These are phyloP conservation scores for Leucoma salicis DNA, from an alignment of 2,888 invertebrate species.

Conservation along the genomic window DNA sequence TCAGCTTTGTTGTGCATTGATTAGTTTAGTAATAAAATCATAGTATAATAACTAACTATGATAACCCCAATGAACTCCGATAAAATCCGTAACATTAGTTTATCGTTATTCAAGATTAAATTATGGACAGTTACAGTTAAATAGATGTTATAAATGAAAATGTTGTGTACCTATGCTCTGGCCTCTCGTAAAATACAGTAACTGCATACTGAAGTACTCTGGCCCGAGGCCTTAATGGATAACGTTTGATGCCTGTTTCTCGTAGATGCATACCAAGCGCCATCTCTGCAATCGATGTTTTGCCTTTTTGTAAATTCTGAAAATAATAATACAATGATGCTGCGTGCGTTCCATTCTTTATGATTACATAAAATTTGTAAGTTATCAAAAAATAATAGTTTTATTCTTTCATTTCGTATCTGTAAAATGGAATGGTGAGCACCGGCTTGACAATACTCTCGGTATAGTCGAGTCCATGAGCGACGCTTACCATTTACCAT, in stretches of 20 bases:
- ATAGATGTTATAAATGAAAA: background rate
- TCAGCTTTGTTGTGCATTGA: background rate
- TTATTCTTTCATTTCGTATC: too few species aligned
- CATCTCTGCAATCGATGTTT: constrained; percentile 93
- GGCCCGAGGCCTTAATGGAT: constrained; percentile 91
- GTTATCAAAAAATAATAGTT: too few species aligned
- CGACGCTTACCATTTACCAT: too few species aligned
- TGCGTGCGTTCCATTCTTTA: too few species aligned
- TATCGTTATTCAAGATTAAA: background rate
- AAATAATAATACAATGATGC: constrained; percentile 1
- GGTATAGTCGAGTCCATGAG: too few species aligned
- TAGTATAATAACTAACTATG: background rate
- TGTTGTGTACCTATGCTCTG: constrained; percentile 83
- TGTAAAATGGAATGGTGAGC: too few species aligned
- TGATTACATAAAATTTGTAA: too few species aligned
- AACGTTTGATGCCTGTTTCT: constrained; percentile 94
- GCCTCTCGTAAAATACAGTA: constrained; percentile 91
- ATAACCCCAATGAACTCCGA: background rate
- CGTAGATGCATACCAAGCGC: constrained; percentile 95
- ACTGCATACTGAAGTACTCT: constrained; percentile 94
- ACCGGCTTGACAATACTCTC: too few species aligned
- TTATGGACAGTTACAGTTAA: background rate
- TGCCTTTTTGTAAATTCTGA: constrained; percentile 91
- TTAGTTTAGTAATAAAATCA: background rate
- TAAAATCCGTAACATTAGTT: background rate